Base-by-base conservation (phyloP, 92 coral and sea anemone species). In the Micromussa lordhowensis region DNA sequence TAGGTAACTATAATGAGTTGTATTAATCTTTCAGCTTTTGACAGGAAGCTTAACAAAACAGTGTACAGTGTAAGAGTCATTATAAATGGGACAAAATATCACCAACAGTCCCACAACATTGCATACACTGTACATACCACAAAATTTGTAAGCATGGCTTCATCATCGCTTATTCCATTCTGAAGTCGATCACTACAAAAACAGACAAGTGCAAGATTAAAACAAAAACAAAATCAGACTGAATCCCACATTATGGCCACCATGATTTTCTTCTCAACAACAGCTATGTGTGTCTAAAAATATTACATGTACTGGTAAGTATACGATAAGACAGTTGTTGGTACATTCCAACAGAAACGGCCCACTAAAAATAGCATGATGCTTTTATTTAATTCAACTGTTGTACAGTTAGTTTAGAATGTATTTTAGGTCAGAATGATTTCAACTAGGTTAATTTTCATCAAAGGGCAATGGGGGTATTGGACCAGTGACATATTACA, bases 151-250 rank as follows among this genome's bases (percentile, higher is more conserved):
- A 93, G 71, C 88, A 91, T 86, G 34, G 90, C 86, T 28, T 93
- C 97, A 51, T 96, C 95, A 87, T 93, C 92, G 57, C 63, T 78
- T 34, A 54, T 70, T 74, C 88, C 91, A 88, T 91, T 93, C 54
- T 92, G 94, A 21, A 96, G 96, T 71, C 99, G 85, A 92, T 96
- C 99, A 89, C 99, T 96, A 68, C 73, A 78, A 35, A 71, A 40
- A 34, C 64, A 73, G 10, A 66, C 13, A 66, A 0, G 5, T 2
- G 21, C 32, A 26, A 26, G 34, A 24, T 66, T 4, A 63, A 63
- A 22, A 24, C 69, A 71, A 17, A 69, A 69, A 21, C 0, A 71
- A 21, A 17, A 71, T 29, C 22, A 71, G 40, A 71, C 17, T 68
- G 19, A 35, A 70, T 70, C 22, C 28, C 40, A 70, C 19, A 31